These are phyloP conservation scores for Sphenodon punctatus DNA, from an alignment of 2,797 vertebrate species.

Conservation along the genomic window DNA sequence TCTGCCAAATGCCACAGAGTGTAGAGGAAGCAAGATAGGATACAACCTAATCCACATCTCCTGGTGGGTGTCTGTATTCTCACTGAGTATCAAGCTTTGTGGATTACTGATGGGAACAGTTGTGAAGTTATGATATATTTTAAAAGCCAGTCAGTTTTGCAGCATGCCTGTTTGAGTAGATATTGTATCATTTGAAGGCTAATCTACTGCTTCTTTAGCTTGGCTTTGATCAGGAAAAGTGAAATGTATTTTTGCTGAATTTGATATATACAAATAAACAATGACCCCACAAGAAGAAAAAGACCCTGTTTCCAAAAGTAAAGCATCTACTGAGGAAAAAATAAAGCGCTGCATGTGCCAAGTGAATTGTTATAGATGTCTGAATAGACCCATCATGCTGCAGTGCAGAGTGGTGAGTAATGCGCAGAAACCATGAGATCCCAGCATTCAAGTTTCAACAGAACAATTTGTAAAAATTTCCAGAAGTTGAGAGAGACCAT, in stretches of 20 bases:
- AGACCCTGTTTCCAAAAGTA: neutral
- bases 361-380: constrained; percentile 50
- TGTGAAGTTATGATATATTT: neutral
- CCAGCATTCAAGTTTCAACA: constrained; percentile 54
- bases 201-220: neutral
- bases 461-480: constrained; percentile 64
- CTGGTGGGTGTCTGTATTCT: neutral
- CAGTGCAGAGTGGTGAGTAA: constrained; percentile 31
- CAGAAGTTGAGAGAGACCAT: constrained; percentile 35
- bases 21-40: neutral
- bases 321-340: neutral
- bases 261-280: neutral
- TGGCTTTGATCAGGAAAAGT: neutral
- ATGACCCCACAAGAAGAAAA: neutral
- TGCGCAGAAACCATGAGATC: constrained; percentile 35
- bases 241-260: neutral
- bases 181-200: neutral
- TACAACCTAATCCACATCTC: neutral
- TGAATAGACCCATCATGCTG: constrained; percentile 25
- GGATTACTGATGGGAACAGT: neutral
- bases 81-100: neutral
- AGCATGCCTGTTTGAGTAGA: rapidly evolving
- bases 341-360: constrained; percentile 8
- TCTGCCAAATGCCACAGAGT: neutral
- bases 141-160: neutral